Base-by-base conservation (phyloP, 2,797 vertebrate genomes). In the Poeciliopsis presidionis region DNA sequence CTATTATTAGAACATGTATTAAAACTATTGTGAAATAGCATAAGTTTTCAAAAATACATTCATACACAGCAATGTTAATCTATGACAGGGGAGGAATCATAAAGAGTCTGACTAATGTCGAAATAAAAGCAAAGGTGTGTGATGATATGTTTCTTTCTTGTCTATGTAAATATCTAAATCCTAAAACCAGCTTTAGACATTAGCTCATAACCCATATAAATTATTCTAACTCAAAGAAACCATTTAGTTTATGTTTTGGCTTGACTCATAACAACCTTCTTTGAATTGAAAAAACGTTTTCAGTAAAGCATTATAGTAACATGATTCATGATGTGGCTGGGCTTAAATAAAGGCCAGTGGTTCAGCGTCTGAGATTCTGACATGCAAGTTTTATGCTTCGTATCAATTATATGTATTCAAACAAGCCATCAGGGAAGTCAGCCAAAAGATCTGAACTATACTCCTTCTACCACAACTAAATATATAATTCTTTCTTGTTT, bases 401-500 rank as follows among this genome's bases (percentile, higher is more conserved):
- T 46, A 30, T 55, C 28, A 73, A 43, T 53, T 72, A 71, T 5
- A 28, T 11, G 55, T 74, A 2, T 13, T 53, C 6, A 7, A 18
- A 7, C 55, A 5, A 43, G 25, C 79, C 36, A 7, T 9, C 3
- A 57, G 79, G 7, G 13, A 30, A 46, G 9, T 25, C 14, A 53
- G 22, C 18, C 7, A 41, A 7, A 70, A 7, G 2, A 53, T 33
- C 25, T 18, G 71, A 45, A 22, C 49, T 51, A 51, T 51, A 20
- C 18, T 49, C 13, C 30, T 72, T 74, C 55, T 46, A 3, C 41
- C 39, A 53, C 53, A 75, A 25, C 72, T 30, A 14, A 46, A 46
- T 46, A 30, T 72, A 51, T 0, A 85, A 79, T 28, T 63, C 18
- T 75, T 76, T 79, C 41, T 77, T 45, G 69, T 47, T 47, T 55